Percentiles rank a stretch among this genome's conserved stretches.
These are phyloP conservation scores for Lepidotrigona ventralis DNA, from an alignment of 1,140 invertebrate genomes.

Conservation along the genomic window DNA sequence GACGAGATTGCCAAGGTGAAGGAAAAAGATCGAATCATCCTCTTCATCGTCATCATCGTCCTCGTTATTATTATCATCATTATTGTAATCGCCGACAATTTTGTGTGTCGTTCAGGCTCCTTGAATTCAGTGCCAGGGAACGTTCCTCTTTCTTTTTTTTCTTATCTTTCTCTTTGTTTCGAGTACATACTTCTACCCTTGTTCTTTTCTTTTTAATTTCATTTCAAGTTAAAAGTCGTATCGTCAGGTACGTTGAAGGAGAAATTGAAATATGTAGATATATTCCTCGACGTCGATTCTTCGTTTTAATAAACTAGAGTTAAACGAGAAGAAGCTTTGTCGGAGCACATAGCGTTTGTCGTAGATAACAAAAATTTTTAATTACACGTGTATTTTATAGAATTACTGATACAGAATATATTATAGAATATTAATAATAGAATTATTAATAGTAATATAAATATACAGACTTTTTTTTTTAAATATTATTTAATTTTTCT, in stretches of 20 bases:
- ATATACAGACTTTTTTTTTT: no score
- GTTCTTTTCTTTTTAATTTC: neutral
- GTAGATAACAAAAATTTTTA: no score
- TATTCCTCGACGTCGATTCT: neutral
- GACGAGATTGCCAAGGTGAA: conserved; percentile 26
- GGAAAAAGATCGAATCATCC: conserved; percentile 38
- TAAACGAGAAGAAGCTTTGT: neutral
- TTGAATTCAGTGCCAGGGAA: neutral
- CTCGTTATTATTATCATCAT: conserved; percentile 48
- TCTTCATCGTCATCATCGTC: conserved; percentile 25
- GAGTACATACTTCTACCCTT: neutral
- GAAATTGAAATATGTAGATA: no score
- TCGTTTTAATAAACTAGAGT: neutral
- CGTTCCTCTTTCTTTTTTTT: neutral
- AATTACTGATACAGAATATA: no score
- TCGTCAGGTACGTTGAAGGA: no score
- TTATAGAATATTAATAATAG: no score
- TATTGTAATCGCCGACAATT: conserved; percentile 41
- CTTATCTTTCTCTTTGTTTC: neutral
- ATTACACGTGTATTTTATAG: no score
- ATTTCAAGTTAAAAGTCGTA: neutral
- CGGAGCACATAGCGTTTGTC: no score
- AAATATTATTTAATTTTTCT: no score
- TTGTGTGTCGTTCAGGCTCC: neutral
- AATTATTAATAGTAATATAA: no score